Percentiles rank a stretch among this genome's conserved stretches.
Evolutionary conservation across 2,888 invertebrate genomes (phyloP).

Genomic region (Stictocephala bisonia): DNA sequence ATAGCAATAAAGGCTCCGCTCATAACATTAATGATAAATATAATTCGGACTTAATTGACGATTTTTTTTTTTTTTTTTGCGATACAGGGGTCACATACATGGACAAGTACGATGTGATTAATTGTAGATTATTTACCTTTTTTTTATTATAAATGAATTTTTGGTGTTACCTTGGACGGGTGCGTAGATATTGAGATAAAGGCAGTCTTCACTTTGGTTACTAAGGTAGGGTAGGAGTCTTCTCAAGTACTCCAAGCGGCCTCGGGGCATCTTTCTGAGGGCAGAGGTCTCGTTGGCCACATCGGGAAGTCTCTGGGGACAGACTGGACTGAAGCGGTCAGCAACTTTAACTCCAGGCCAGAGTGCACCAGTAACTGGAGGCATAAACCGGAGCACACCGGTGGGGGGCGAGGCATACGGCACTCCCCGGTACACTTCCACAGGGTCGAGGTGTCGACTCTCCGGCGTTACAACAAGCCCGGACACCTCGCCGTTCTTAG

Average conservation of each 20-base stretch:
- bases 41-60: no score
- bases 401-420: conserved; percentile 95
- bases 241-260: conserved; percentile 88
- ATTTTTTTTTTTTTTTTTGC: no score
- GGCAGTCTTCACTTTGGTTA: conserved; percentile 96
- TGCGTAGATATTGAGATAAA: conserved; percentile 96
- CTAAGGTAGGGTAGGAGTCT: conserved; percentile 87
- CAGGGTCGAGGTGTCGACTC: conserved; percentile 83
- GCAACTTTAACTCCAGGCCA: conserved; percentile 92
- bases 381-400: conserved; percentile 93
- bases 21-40: no score
- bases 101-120: no score
- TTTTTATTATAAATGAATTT: not conserved
- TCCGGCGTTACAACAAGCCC: conserved; percentile 88
- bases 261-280: conserved; percentile 86
- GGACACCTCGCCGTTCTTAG: conserved; percentile 88
- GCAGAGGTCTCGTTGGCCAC: conserved; percentile 84
- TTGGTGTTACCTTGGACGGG: conserved; percentile 89
- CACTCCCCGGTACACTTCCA: conserved; percentile 92
- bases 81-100: no score
- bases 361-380: conserved; percentile 92
- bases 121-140: no score
- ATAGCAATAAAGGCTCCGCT: no score
- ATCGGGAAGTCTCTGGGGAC: conserved; percentile 91
- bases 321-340: conserved; percentile 89